Evolutionary conservation across 2,113 vertebrate species (phyloP), one percentile per base, ranked within the genome.

Genomic region (Bombycilla garrulus): DNA sequence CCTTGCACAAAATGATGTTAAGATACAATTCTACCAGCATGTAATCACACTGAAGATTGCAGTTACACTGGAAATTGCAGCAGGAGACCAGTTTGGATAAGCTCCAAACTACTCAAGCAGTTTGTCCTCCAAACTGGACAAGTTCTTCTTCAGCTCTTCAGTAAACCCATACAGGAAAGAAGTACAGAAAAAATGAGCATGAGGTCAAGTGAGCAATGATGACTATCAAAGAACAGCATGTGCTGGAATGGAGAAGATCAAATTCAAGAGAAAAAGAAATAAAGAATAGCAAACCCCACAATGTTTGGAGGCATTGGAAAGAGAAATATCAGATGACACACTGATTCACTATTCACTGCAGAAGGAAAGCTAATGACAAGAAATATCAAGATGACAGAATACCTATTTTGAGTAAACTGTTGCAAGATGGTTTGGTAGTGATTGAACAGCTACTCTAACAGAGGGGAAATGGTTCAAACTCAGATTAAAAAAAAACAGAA

Each of bases 201-300:
- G 47, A 94, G 79, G 76, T 93, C 86, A 92, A 96, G 35, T 25
- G 50, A 70, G 22, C 70, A 69, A 94, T 54, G 76, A 90, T 70
- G 51, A 79, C 47, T 88, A 81, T 86, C 67, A 90, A 93, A 97
- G 76, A 73, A 81, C 88, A 83, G 24, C 33, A 65, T 81, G 35
- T 1, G 50, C 92, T 86, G 15, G 64, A 94, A 81, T 70, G 58
- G 35, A 92, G 50, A 94, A 94, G 93, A 95, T 83, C 6, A 86
- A 77, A 86, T 81, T 54, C 23, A 73, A 88, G 54, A 29, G 62
- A 77, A 93, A 84, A 88, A 86, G 53, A 86, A 90, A 82, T 22
- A 42, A 92, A 82, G 28, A 91, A 65, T 12, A 82, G 35, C 6
- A 92, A 92, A 80, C 12, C 1, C 8, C 14, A 31, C 25, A 56